phyloP scores from a whole-genome alignment of 1,140 invertebrate genomes.

The Monochamus saltuarius region DNA sequence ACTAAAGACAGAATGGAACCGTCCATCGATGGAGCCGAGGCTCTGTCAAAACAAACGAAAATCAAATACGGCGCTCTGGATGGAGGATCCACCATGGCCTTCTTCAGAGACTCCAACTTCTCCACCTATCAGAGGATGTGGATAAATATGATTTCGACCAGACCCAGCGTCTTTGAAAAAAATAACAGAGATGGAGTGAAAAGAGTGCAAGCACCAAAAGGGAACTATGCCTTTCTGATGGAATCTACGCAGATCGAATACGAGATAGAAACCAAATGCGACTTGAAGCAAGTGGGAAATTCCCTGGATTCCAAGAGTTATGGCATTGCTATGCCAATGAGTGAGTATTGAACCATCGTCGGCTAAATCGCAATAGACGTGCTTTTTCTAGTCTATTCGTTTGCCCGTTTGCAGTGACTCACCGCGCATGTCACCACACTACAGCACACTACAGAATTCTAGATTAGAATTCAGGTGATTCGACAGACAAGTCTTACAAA shows the following conservation, averaged over 20 bases:
- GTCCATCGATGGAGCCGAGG: conserved; percentile 73
- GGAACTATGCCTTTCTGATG: conserved; percentile 81
- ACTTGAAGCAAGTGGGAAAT: conserved; percentile 74
- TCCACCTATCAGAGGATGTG: conserved; percentile 68
- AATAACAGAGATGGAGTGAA: conserved; percentile 82
- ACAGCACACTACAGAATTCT: too few relatives aligned
- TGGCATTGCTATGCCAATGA: conserved; percentile 73
- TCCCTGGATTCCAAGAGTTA: conserved; percentile 81
- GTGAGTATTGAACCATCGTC: conserved; percentile 55
- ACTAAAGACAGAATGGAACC: conserved; percentile 81
- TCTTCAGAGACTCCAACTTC: conserved; percentile 72
- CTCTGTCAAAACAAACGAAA: conserved; percentile 88
- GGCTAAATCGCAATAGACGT: too few relatives aligned
- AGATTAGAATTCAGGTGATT: too few relatives aligned
- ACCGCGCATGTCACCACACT: too few relatives aligned
- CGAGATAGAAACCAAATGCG: conserved; percentile 72
- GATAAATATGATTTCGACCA: conserved; percentile 76
- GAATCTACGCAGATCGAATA: conserved; percentile 83
- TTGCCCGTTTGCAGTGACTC: too few relatives aligned
- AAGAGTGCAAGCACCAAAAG: conserved; percentile 71
- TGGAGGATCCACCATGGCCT: conserved; percentile 71
- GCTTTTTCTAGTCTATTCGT: too few relatives aligned
- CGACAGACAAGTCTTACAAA: too few relatives aligned
- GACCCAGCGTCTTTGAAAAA: conserved; percentile 79
- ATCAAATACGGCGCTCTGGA: conserved; percentile 69